Conservation (phyloP, 2,797 vertebrate genomes). For the Syndactyla subalaris region DNA sequence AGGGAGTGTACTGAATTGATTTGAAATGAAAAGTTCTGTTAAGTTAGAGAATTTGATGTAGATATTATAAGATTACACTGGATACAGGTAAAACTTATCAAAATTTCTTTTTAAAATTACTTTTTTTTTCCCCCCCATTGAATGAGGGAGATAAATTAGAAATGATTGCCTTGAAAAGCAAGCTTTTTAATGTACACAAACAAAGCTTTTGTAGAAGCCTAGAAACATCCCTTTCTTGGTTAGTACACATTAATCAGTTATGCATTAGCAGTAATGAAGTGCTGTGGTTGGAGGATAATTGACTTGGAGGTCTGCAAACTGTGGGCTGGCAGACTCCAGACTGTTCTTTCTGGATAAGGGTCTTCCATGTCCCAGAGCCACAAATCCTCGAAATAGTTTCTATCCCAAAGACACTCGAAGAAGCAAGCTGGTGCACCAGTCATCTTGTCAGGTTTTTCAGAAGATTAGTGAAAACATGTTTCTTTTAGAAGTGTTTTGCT, state of each 20-base stretch:
- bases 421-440: neutral
- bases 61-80: neutral
- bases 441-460: neutral
- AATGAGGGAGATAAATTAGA: neutral
- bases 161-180: neutral
- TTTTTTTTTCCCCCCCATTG: neutral
- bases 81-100: neutral
- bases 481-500: neutral
- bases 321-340: neutral
- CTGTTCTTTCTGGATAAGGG: neutral
- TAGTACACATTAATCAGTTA: neutral
- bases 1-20: neutral
- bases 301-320: neutral
- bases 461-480: neutral
- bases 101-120: neutral
- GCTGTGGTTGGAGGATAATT: neutral
- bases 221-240: neutral
- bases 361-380: neutral
- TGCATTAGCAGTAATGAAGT: rapidly evolving
- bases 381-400: neutral
- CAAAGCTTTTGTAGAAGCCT: neutral
- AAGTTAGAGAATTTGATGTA: neutral
- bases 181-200: neutral
- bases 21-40: neutral
- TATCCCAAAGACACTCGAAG: neutral